phyloP scores from a whole-genome alignment of 2,888 invertebrate genomes.

The Athrips mouffetella region DNA sequence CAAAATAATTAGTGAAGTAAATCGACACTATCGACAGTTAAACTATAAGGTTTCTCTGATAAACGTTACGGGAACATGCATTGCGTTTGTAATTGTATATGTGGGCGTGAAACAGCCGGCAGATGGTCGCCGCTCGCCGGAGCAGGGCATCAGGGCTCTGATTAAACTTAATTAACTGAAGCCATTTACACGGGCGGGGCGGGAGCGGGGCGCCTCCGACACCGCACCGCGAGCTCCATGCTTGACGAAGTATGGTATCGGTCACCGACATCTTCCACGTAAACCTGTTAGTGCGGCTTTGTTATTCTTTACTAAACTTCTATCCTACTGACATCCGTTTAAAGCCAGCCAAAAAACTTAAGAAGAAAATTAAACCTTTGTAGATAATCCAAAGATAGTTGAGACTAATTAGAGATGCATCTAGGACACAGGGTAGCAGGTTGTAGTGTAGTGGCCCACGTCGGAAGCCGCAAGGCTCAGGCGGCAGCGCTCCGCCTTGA shows the following conservation, averaged over 20 bases:
- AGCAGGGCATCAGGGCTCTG: constrained; percentile 57
- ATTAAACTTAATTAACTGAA: constrained; percentile 79
- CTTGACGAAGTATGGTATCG: constrained; percentile 40
- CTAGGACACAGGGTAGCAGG: constrained; percentile 7
- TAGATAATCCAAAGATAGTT: constrained; percentile 1
- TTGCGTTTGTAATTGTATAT: constrained; percentile 54
- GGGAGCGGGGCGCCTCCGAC: constrained; percentile 31
- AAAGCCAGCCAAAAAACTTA: too few species aligned
- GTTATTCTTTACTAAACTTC: background rate
- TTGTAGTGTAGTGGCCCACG: background rate
- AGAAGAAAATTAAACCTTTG: too few species aligned
- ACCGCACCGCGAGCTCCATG: constrained; percentile 20
- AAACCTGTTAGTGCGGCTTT: constrained; percentile 21
- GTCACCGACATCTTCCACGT: constrained; percentile 41
- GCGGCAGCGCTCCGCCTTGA: constrained; percentile 35
- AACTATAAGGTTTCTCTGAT: constrained; percentile 18
- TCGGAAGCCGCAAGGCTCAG: background rate
- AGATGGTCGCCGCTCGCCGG: constrained; percentile 64
- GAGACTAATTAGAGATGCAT: constrained; percentile 12
- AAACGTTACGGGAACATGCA: constrained; percentile 14
- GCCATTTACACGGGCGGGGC: constrained; percentile 66
- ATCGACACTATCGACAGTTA: constrained; percentile 4
- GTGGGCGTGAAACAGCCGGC: constrained; percentile 66
- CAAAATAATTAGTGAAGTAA: constrained; percentile 6
- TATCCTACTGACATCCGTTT: too few species aligned